phyloP scores from a whole-genome alignment of 2,797 vertebrate species.

The Podargus strigoides region DNA sequence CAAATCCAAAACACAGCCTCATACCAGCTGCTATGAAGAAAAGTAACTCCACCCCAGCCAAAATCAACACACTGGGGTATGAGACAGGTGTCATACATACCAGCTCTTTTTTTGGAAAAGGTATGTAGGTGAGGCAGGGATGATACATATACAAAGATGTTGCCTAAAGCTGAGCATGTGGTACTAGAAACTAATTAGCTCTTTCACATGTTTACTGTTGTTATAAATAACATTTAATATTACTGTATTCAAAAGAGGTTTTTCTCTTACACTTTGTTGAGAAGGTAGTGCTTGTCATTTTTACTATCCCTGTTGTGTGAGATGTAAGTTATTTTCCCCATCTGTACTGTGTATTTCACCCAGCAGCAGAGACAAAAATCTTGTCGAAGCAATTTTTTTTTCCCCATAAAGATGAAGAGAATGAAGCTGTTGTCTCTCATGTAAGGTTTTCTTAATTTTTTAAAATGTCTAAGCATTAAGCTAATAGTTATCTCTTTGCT shows the following conservation, averaged over 20 bases:
- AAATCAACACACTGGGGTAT: background rate
- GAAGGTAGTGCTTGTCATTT: background rate
- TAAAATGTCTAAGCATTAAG: background rate
- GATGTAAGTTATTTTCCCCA: background rate
- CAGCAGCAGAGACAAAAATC: background rate
- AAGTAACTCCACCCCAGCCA: too few relatives aligned
- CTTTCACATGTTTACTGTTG: background rate
- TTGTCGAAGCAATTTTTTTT: background rate
- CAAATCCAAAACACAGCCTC: too few relatives aligned
- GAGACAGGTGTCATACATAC: background rate
- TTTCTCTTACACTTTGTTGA: background rate
- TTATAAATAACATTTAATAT: background rate
- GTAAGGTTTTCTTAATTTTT: background rate
- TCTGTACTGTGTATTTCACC: background rate
- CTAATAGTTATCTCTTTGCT: background rate
- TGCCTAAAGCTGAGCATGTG: background rate
- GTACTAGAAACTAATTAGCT: background rate
- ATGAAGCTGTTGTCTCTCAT: background rate
- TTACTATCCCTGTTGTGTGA: background rate
- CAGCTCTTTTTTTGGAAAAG: background rate
- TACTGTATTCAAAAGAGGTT: background rate
- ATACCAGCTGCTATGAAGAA: too few relatives aligned
- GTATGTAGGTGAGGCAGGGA: background rate
- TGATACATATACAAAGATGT: background rate
- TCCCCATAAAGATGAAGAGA: background rate